Evolutionary conservation across 2,888 invertebrate species (phyloP).

Genomic region (Prenolepis imparis): DNA sequence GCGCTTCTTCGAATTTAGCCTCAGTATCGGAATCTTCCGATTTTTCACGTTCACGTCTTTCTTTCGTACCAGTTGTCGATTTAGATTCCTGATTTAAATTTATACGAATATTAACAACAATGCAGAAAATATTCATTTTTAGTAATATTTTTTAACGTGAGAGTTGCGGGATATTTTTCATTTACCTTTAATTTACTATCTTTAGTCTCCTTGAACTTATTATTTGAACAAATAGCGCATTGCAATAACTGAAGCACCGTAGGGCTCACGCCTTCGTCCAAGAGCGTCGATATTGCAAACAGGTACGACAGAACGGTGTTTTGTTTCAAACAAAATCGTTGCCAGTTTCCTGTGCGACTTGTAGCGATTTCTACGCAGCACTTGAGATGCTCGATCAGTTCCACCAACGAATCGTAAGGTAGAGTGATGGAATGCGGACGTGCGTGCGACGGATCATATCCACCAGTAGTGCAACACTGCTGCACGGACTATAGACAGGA

Average conservation of each 20-base stretch:
- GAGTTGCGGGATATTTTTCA: neutral
- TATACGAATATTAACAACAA: slow-evolving; percentile 22
- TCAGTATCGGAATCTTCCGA: slow-evolving; percentile 90
- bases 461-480: slow-evolving; percentile 88
- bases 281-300: slow-evolving; percentile 91
- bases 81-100: slow-evolving; percentile 77
- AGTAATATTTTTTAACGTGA: neutral
- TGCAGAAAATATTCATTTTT: neutral
- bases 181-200: slow-evolving; percentile 58
- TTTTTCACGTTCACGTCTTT: slow-evolving; percentile 89
- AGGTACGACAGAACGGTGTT: slow-evolving; percentile 94
- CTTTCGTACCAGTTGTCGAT: slow-evolving; percentile 81
- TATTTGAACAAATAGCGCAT: slow-evolving; percentile 92
- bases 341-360: slow-evolving; percentile 97
- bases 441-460: slow-evolving; percentile 86
- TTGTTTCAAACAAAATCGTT: slow-evolving; percentile 93
- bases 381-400: slow-evolving; percentile 97
- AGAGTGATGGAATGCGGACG: slow-evolving; percentile 88
- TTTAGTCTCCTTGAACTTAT: slow-evolving; percentile 79
- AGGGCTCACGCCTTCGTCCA: slow-evolving; percentile 97
- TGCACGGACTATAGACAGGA: slow-evolving; percentile 86
- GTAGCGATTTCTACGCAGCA: slow-evolving; percentile 97
- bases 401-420: slow-evolving; percentile 96
- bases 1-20: slow-evolving; percentile 90
- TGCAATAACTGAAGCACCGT: slow-evolving; percentile 96